Evolutionary conservation across 2,797 vertebrate genomes (phyloP).

Genomic region (Cryptoblepharus egeriae): DNA sequence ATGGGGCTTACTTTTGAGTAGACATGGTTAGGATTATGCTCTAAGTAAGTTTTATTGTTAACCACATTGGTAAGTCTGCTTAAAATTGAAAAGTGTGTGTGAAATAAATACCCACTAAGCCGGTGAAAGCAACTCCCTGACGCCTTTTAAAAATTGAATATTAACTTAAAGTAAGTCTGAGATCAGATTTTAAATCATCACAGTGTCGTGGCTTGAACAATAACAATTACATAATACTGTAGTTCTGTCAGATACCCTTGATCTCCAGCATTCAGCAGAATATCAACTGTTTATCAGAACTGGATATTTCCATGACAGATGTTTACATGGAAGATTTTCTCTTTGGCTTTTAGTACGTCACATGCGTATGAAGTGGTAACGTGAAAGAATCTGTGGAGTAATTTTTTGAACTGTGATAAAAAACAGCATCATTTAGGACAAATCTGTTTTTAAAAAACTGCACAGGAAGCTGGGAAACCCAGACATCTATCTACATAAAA

Average conservation of each 20-base stretch:
- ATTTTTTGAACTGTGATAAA: not conserved
- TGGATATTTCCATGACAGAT: not conserved
- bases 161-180: not conserved
- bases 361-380: constrained; percentile 10
- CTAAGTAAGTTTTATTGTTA: too few relatives aligned
- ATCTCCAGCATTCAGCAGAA: not conserved
- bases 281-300: constrained; percentile 6
- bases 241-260: not conserved
- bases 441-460: not conserved
- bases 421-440: not conserved
- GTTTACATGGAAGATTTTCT: constrained; percentile 1
- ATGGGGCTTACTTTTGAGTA: too few relatives aligned
- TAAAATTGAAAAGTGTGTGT: too few relatives aligned
- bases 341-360: not conserved
- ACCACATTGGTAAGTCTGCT: too few relatives aligned
- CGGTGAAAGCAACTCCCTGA: not conserved
- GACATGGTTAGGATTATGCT: too few relatives aligned
- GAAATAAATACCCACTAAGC: too few relatives aligned
- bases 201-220: constrained; percentile 21
- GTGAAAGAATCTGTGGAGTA: not conserved
- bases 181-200: constrained; percentile 6
- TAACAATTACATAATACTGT: not conserved
- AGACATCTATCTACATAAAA: too few relatives aligned
- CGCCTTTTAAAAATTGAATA: not conserved
- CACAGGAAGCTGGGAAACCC: not conserved